phyloP scores from a whole-genome alignment of 2,113 vertebrate species.

The Hemichromis elongatus region DNA sequence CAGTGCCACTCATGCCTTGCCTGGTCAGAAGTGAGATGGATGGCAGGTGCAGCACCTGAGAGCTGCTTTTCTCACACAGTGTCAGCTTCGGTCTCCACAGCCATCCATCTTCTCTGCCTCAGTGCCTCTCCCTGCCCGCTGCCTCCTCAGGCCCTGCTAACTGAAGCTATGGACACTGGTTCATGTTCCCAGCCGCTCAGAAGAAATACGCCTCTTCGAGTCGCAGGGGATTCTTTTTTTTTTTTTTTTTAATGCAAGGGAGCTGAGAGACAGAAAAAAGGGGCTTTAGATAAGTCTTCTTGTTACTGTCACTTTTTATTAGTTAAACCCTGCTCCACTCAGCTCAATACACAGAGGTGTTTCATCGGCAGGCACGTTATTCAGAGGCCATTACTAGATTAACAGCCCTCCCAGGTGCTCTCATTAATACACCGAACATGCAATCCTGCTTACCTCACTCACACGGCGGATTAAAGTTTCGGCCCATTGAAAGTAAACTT shows the following conservation, averaged over 20 bases:
- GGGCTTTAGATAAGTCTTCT: conserved; percentile 39
- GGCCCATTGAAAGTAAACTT: neutral
- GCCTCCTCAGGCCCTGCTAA: conserved; percentile 44
- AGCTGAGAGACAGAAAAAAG: neutral
- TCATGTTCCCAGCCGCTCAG: conserved; percentile 16
- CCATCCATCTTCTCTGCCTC: conserved; percentile 65
- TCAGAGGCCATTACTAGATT: conserved; percentile 41
- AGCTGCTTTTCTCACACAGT: conserved; percentile 65
- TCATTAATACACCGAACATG: conserved; percentile 15
- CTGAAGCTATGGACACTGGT: conserved; percentile 40
- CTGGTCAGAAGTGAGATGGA: conserved; percentile 67
- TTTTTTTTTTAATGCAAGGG: neutral
- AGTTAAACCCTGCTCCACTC: conserved; percentile 29
- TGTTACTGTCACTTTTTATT: conserved; percentile 63
- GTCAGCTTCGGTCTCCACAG: conserved; percentile 59
- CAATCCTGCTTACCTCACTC: conserved; percentile 14
- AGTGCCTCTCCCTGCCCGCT: conserved; percentile 12
- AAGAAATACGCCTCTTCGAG: conserved; percentile 27
- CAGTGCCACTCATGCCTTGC: conserved; percentile 41
- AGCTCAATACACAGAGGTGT: conserved; percentile 45
- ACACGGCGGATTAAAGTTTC: conserved; percentile 8
- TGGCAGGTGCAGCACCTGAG: conserved; percentile 68
- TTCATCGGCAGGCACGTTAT: conserved; percentile 8
- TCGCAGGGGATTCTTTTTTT: neutral
- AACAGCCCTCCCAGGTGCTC: conserved; percentile 14